These are phyloP conservation scores for Pseudomyrmex dendroicus DNA, from an alignment of 1,140 invertebrate species.

Conservation along the genomic window DNA sequence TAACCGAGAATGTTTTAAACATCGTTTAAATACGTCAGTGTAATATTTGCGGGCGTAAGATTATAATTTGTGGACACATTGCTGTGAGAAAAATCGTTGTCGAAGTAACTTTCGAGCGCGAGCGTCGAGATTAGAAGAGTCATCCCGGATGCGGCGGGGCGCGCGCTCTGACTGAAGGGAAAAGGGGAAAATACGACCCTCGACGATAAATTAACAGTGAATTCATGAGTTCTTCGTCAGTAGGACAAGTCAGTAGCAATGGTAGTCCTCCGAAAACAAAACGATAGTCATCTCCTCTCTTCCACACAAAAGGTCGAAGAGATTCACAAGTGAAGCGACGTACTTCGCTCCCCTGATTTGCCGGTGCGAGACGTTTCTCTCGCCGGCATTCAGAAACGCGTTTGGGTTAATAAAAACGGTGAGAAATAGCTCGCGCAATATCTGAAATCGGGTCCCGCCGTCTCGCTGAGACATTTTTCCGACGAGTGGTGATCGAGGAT, in stretches of 20 bases:
- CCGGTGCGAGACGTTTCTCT: conserved; percentile 32
- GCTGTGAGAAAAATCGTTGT: too few relatives aligned
- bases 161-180: not conserved
- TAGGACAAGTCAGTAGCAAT: conserved; percentile 67
- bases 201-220: conserved; percentile 71
- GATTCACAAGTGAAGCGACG: conserved; percentile 68
- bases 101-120: not conserved
- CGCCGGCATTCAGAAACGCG: conserved; percentile 85
- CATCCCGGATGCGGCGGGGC: conserved; percentile 51
- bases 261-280: conserved; percentile 73
- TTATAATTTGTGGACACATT: too few relatives aligned
- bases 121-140: conserved; percentile 18
- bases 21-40: too few relatives aligned
- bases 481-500: conserved; percentile 41
- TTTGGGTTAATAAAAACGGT: conserved; percentile 72
- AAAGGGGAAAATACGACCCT: conserved; percentile 20
- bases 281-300: conserved; percentile 73
- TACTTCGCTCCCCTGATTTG: conserved; percentile 72
- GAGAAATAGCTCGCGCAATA: conserved; percentile 76
- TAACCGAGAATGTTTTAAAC: not conserved
- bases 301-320: conserved; percentile 69
- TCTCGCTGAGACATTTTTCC: conserved; percentile 59
- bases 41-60: too few relatives aligned
- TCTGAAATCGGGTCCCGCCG: conserved; percentile 70
- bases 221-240: conserved; percentile 72